Base-by-base conservation (phyloP, 2,113 vertebrate genomes). In the Odobenus rosmarus region DNA sequence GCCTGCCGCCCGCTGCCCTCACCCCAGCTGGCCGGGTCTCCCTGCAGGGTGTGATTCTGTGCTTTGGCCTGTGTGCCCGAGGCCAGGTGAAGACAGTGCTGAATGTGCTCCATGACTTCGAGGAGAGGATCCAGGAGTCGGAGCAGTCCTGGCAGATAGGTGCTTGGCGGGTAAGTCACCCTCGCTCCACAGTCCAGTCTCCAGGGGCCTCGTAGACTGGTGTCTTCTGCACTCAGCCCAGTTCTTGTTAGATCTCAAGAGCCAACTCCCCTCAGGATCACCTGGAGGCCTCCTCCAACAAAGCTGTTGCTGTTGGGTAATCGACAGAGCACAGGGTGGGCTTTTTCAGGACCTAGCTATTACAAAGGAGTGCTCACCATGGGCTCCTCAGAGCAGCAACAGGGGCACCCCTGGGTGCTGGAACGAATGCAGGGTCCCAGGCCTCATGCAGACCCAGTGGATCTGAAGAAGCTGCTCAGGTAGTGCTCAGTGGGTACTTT, bases 91-190 rank as follows among this genome's bases (percentile, higher is more conserved):
- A 96, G 90, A 97, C 97, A 0, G 97, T 98, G 72, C 90, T 98
- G 31, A 94, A 59, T 0, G 98, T 97, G 76, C 97, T 98, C 10
- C 97, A 93, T 0, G 97, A 97, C 49, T 98, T 98, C 1, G 97
- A 98, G 77, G 98, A 98, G 77, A 82, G 61, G 94, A 98, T 97
- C 79, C 97, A 98, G 82, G 97, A 98, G 79, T 98, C 97, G 0
- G 97, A 98, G 77, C 95, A 96, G 81, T 97, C 95, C 81, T 97
- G 98, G 97, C 98, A 98, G 96, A 98, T 98, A 0, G 84, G 97
- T 0, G 97, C 97, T 16, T 98, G 98, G 97, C 86, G 67, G 96
- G 97, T 98, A 26, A 82, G 95, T 11, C 16, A 3, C 14, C 28
- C 31, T 21, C 0, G 0, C 36, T 28, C 28, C 46, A 4, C 8